These are phyloP conservation scores for Pantherophis vulpinus DNA, from an alignment of 2,797 vertebrate genomes.

Conservation along the genomic window DNA sequence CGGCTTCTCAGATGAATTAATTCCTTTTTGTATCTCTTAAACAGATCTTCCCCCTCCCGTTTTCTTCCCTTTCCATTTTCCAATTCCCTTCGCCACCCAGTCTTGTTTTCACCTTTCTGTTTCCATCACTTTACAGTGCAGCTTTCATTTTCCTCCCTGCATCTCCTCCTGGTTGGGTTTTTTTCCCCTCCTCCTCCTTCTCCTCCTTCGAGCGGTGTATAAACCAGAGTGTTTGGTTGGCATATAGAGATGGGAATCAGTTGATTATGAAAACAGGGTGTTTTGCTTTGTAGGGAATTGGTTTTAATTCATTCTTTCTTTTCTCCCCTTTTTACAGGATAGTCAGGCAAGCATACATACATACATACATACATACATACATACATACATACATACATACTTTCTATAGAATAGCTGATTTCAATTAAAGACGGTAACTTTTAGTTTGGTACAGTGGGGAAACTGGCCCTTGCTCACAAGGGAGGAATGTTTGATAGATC, in stretches of 20 bases:
- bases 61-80: background rate
- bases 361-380: no score
- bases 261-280: background rate
- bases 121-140: background rate
- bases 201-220: background rate
- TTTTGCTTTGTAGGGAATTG: background rate
- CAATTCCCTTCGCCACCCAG: background rate
- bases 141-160: background rate
- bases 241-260: background rate
- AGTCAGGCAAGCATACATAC: background rate
- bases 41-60: background rate
- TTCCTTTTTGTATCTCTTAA: background rate
- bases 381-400: no score
- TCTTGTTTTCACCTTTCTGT: background rate
- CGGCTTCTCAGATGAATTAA: background rate
- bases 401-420: background rate
- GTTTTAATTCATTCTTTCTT: background rate
- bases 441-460: background rate
- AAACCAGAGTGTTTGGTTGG: background rate
- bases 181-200: background rate
- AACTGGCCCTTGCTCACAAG: background rate
- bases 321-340: background rate
- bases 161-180: background rate
- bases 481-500: background rate
- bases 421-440: background rate